phyloP scores from a whole-genome alignment of 2,797 vertebrate species.

The Furcifer pardalis region DNA sequence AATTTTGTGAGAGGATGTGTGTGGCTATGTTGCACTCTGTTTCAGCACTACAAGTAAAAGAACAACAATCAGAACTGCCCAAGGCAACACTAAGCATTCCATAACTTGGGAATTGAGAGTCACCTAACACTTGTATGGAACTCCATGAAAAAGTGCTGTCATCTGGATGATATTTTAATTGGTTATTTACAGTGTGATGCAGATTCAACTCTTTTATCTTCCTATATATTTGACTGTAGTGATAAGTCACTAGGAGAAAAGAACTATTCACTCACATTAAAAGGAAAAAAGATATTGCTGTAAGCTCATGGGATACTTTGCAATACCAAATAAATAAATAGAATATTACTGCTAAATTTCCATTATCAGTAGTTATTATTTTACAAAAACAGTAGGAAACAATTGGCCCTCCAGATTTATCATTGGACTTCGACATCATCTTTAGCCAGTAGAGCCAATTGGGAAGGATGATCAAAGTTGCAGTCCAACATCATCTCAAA shows the following conservation, averaged over 20 bases:
- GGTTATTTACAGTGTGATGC: too few relatives aligned
- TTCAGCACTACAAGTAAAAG: too few relatives aligned
- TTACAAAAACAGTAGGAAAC: background rate
- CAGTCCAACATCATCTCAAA: background rate
- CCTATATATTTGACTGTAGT: background rate
- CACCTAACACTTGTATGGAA: too few relatives aligned
- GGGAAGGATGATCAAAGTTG: too few relatives aligned
- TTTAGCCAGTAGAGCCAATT: background rate
- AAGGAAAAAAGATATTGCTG: background rate
- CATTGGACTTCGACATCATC: background rate
- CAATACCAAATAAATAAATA: background rate
- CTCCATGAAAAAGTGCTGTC: too few relatives aligned
- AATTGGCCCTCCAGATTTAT: background rate
- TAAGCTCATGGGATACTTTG: background rate
- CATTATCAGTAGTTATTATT: background rate
- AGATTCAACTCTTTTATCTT: background rate
- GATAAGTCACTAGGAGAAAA: background rate
- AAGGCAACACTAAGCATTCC: background rate
- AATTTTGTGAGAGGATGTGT: too few relatives aligned
- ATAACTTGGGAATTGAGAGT: too few relatives aligned
- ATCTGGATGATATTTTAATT: too few relatives aligned
- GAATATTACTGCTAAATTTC: background rate
- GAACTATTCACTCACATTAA: slow-evolving; percentile 1
- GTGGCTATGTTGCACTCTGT: too few relatives aligned
- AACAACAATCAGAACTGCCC: too few relatives aligned